phyloP scores from a whole-genome alignment of 2,888 invertebrate species.

The Heliconius erato region DNA sequence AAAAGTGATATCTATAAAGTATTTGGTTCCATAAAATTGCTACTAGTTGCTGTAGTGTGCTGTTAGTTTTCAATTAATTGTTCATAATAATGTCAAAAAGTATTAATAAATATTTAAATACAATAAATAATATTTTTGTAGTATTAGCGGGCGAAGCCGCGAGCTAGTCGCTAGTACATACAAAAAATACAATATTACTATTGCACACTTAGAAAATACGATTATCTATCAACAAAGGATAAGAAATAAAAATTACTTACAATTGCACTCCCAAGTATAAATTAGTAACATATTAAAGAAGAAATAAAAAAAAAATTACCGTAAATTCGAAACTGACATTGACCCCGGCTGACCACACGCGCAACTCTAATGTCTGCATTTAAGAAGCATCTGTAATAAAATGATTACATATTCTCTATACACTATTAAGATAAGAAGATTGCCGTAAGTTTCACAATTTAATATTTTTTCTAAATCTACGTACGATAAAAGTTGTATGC shows the following conservation, averaged over 20 bases:
- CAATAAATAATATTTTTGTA: too few species aligned
- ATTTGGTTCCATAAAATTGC: too few species aligned
- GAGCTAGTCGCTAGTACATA: too few species aligned
- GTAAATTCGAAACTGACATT: constrained; percentile 12
- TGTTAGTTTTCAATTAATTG: too few species aligned
- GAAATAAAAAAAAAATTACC: neutral
- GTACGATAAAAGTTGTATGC: neutral
- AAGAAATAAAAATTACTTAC: neutral
- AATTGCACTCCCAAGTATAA: neutral
- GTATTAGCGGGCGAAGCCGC: too few species aligned
- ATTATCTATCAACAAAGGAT: neutral
- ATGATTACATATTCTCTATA: constrained; percentile 17
- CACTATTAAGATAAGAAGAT: constrained; percentile 25
- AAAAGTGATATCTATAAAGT: too few species aligned
- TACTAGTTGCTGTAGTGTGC: too few species aligned
- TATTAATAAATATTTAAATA: too few species aligned
- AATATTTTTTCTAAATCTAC: neutral
- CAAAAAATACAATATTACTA: too few species aligned
- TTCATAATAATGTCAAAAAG: too few species aligned
- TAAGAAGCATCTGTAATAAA: constrained; percentile 18
- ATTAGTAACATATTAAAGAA: neutral
- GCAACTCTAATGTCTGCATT: constrained; percentile 9
- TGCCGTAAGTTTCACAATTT: constrained; percentile 1
- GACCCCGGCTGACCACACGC: constrained; percentile 23
- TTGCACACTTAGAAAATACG: neutral